These are phyloP conservation scores for Cotesia vestalis DNA, from an alignment of 1,140 invertebrate species.

Conservation along the genomic window DNA sequence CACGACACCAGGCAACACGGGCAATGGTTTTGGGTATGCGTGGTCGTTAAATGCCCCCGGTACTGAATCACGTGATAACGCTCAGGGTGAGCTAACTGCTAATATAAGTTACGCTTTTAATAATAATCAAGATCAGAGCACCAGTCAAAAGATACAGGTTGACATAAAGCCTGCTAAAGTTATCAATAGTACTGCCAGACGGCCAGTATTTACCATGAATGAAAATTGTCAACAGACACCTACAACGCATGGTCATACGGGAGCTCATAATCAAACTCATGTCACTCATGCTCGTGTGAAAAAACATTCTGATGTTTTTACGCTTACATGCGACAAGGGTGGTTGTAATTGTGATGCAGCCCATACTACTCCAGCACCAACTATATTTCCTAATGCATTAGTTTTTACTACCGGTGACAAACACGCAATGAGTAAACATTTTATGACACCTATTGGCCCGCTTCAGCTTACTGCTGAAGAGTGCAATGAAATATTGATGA, in stretches of 20 bases:
- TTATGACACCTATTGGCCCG: slow-evolving; percentile 75
- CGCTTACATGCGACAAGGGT: slow-evolving; percentile 60
- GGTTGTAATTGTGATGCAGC: slow-evolving; percentile 62
- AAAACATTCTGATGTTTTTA: slow-evolving; percentile 62
- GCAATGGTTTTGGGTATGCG: slow-evolving; percentile 62
- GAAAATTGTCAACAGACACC: slow-evolving; percentile 61
- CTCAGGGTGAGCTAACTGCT: slow-evolving; percentile 57
- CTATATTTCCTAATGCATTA: slow-evolving; percentile 59
- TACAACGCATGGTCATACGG: slow-evolving; percentile 51
- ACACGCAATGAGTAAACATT: slow-evolving; percentile 63
- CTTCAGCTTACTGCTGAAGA: slow-evolving; percentile 78
- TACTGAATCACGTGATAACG: slow-evolving; percentile 56
- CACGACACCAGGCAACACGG: slow-evolving; percentile 63
- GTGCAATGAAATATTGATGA: slow-evolving; percentile 81
- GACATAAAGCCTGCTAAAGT: slow-evolving; percentile 60
- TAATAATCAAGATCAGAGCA: slow-evolving; percentile 64
- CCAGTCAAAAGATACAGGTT: slow-evolving; percentile 63
- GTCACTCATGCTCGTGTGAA: slow-evolving; percentile 58
- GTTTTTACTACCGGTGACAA: slow-evolving; percentile 63
- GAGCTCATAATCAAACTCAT: slow-evolving; percentile 62
- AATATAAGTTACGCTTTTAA: slow-evolving; percentile 64
- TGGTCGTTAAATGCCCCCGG: slow-evolving; percentile 63
- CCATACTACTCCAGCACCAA: slow-evolving; percentile 56
- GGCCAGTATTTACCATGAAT: slow-evolving; percentile 62
- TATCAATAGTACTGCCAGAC: slow-evolving; percentile 52